Evolutionary conservation across 2,797 vertebrate genomes (phyloP).

Genomic region (Liasis olivaceus): DNA sequence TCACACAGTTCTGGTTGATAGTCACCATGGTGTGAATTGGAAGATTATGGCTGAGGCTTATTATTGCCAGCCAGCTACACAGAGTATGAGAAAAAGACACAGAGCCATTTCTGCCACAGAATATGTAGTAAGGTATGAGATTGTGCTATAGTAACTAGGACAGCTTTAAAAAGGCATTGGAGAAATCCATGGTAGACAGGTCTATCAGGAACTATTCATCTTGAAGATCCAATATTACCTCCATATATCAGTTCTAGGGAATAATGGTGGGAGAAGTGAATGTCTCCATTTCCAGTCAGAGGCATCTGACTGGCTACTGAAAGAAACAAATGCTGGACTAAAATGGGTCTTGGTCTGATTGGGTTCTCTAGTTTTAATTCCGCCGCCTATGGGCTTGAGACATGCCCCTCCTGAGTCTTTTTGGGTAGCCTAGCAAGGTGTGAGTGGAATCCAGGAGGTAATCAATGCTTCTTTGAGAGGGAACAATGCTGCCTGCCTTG

Average conservation of each 20-base stretch:
- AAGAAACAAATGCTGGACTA: not conserved
- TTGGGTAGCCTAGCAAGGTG: not conserved
- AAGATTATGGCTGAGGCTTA: too few species aligned
- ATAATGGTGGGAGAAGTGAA: not conserved
- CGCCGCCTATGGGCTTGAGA: not conserved
- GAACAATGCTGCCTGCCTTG: not conserved
- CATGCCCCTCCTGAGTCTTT: not conserved
- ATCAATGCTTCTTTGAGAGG: not conserved
- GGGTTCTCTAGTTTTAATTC: not conserved
- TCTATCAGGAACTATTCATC: not conserved
- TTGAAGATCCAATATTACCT: not conserved
- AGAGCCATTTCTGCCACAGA: not conserved
- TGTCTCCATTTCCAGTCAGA: not conserved
- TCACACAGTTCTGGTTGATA: not conserved
- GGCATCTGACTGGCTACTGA: not conserved
- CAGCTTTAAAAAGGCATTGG: not conserved
- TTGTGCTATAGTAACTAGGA: not conserved
- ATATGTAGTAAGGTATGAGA: not conserved
- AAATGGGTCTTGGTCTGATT: not conserved
- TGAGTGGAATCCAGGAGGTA: not conserved
- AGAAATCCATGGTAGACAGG: not conserved
- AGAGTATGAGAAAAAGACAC: not conserved
- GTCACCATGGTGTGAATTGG: too few species aligned
- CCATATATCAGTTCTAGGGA: not conserved
- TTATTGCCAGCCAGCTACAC: not conserved